Evolutionary conservation across 1,140 invertebrate species (phyloP).

Genomic region (Sarcophaga bullata): DNA sequence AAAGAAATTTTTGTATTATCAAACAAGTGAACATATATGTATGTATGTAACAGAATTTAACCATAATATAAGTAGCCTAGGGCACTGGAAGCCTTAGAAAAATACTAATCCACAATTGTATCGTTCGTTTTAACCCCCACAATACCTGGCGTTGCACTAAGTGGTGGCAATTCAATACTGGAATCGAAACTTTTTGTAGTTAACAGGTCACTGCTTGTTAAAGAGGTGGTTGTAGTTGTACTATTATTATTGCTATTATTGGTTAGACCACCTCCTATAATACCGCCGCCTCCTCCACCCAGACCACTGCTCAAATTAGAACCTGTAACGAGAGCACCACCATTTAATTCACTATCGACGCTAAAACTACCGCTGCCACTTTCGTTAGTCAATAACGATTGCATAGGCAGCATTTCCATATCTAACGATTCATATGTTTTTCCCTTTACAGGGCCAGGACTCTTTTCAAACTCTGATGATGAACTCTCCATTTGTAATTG

Average conservation of each 20-base stretch:
- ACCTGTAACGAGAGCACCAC: conserved; percentile 47
- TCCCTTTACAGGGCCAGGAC: conserved; percentile 47
- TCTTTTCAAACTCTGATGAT: conserved; percentile 50
- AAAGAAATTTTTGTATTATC: background rate
- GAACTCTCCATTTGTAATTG: conserved; percentile 56
- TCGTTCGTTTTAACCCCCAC: conserved; percentile 40
- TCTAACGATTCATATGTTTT: conserved; percentile 52
- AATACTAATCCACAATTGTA: conserved; percentile 43
- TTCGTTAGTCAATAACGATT: conserved; percentile 58
- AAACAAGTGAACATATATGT: background rate
- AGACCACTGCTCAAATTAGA: conserved; percentile 38
- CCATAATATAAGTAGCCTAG: conserved; percentile 34
- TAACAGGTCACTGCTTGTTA: conserved; percentile 59
- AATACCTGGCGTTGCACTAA: conserved; percentile 18
- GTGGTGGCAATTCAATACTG: conserved; percentile 56
- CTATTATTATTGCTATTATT: conserved; percentile 52
- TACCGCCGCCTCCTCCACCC: conserved; percentile 48
- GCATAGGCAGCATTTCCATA: conserved; percentile 58
- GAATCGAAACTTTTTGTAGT: conserved; percentile 62
- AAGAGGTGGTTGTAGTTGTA: conserved; percentile 54
- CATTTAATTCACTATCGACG: conserved; percentile 51
- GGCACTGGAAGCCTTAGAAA: conserved; percentile 38
- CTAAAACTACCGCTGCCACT: conserved; percentile 62
- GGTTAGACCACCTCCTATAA: conserved; percentile 40
- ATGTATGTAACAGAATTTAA: background rate